Conservation (phyloP, 2,113 vertebrate species). For the Poecile atricapillus region DNA sequence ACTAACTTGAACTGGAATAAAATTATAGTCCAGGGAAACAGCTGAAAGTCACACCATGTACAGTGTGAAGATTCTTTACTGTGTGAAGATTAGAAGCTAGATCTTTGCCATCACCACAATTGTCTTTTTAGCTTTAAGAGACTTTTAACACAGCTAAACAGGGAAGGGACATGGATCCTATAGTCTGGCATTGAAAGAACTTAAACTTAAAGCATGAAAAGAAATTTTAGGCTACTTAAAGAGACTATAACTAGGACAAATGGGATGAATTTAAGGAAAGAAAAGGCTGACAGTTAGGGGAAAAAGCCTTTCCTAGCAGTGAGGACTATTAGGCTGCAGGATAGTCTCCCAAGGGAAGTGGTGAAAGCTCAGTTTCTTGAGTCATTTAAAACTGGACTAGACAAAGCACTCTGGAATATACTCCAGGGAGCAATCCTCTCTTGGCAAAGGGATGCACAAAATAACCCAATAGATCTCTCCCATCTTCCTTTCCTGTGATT, state of each 20-base stretch:
- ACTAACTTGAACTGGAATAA: not conserved
- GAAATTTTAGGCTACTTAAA: not conserved
- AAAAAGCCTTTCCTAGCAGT: conserved; percentile 36
- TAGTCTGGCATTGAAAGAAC: not conserved
- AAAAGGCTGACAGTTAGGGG: conserved; percentile 8
- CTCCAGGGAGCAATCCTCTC: conserved; percentile 41
- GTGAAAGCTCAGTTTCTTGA: conserved; percentile 48
- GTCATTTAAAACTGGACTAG: conserved; percentile 44
- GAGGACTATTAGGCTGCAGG: conserved; percentile 45
- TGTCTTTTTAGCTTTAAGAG: not conserved
- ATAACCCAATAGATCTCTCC: conserved; percentile 40
- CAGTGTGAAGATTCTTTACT: not conserved
- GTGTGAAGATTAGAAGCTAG: not conserved
- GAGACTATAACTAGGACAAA: not conserved
- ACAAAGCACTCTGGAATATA: conserved; percentile 53
- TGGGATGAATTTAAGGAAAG: conserved; percentile 26
- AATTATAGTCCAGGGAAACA: not conserved
- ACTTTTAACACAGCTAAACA: conserved; percentile 3
- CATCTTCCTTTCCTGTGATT: conserved; percentile 5
- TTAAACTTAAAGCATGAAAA: not conserved
- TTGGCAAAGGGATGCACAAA: conserved; percentile 53
- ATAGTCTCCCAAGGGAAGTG: conserved; percentile 45
- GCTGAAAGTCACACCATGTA: not conserved
- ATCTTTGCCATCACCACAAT: not conserved
- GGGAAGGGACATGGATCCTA: not conserved